Evolutionary conservation across 2,888 invertebrate species (phyloP), one percentile per base, ranked within the genome.

Genomic region (Chironomus tentans): DNA sequence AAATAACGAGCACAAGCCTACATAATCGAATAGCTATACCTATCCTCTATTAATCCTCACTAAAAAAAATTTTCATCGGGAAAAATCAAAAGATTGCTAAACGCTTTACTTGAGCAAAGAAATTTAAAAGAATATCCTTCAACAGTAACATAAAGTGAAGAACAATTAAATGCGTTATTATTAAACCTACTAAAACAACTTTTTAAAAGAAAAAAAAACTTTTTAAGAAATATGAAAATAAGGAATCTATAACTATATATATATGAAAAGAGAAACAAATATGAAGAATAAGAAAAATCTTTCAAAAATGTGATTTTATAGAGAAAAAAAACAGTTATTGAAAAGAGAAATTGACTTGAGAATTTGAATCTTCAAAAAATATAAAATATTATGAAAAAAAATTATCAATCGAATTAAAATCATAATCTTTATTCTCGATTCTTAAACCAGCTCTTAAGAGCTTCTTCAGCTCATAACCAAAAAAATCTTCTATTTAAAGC

Each of bases 341-440:
- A 38, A 38, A 38, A 38, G 38, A 38, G 38, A 38, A 38, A 38
- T 38, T 56, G 56, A 56, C 15, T 50, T 15, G 50, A 50, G 13
- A 50, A 50, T 50, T 13, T 56, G 56, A 56, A 56, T 15, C 56
- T 56, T 56, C 15, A 56, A 56, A 15, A 56, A 56, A 56, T 18
- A 56, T 18, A 18, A 65, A 56, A 65, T 13, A 12, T 65, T 62
- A 4, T 56, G 18, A 56, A 56, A 56, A 50, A 56, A 18, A 65
- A 65, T 65, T 65, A 24, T 24, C 21, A 65, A 38, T 10, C 38
- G 38, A 65, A 65, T 10, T 65, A 13, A 24, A 65, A 22, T 65
- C 65, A 65, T 65, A 65, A 65, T 65, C 65, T 22, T 65, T 65
- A 10, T 65, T 65, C 65, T 65, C 22, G 65, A 65, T 65, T 65